A percentile compares a stretch with the other conserved stretches of the same genome.
These are phyloP conservation scores for Chloebia gouldiae DNA, from an alignment of 2,113 vertebrate species.

Conservation along the genomic window DNA sequence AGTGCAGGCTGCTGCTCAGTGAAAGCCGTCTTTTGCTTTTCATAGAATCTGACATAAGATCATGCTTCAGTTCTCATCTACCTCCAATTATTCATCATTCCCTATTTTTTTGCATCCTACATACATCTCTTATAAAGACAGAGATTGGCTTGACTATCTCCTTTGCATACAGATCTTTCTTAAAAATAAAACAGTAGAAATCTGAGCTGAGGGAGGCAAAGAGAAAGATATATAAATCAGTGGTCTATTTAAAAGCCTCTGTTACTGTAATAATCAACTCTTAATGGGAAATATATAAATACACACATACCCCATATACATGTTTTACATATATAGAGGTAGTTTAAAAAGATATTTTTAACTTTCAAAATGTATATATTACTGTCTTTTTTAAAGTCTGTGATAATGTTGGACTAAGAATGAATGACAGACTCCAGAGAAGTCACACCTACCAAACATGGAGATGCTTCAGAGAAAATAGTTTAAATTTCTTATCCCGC, in stretches of 20 bases:
- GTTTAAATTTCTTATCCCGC: not conserved
- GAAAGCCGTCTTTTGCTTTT: not conserved
- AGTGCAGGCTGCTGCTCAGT: not conserved
- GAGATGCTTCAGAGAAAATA: not conserved
- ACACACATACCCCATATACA: not conserved
- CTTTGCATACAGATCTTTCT: not conserved
- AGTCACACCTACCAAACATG: not conserved
- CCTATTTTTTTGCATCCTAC: not conserved
- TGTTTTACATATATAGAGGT: not conserved
- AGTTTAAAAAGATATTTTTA: not conserved
- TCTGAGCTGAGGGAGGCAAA: not conserved
- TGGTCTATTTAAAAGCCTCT: not conserved
- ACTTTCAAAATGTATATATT: not conserved
- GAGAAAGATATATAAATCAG: not conserved
- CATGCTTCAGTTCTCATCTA: not conserved
- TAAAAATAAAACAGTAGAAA: not conserved
- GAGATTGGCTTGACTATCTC: not conserved
- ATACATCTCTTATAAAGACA: not conserved
- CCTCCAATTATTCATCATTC: not conserved
- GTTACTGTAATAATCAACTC: not conserved
- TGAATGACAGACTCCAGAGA: not conserved
- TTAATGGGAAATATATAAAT: not conserved
- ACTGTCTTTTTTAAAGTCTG: not conserved
- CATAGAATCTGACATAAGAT: not conserved
- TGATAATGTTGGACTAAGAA: not conserved